Evolutionary conservation across 1,140 invertebrate genomes (phyloP), one percentile per base, ranked within the genome.

Genomic region (Drosophila nebulosa): DNA sequence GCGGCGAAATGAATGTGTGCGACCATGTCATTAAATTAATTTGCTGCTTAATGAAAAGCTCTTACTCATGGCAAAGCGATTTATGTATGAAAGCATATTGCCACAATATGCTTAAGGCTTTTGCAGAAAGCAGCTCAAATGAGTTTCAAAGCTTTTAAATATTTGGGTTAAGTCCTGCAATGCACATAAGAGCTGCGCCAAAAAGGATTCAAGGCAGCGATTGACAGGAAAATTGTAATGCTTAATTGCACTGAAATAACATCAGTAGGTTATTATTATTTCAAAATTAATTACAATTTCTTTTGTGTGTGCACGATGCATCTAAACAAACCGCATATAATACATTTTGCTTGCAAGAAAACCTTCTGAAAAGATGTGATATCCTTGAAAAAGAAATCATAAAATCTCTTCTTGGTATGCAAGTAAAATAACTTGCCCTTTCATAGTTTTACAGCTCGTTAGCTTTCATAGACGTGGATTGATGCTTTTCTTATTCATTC

Each of bases 401-500:
- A 58, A 36, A 22, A 16, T 10, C 27, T 32, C 2, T 58, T n/a
- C n/a, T 35, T 21, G 18, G 7, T 22, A 50, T 30, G 30, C 32
- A 4, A 9, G 27, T 16, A 60, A 59, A 60, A 62, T 55, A 36
- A 74, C 66, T 67, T 39, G 65, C 59, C 57, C 60, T 81, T 78
- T 78, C 74, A 88, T 88, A 86, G 76, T 78, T 86, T 86, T 69
- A 81, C 81, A 81, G 81, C 81, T 86, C 81, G 81, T 86, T 86
- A 81, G 74, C 46, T 81, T 88, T 85, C 81, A 85, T 85, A 69
- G 83, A 64, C 78, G 83, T n/a, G n/a, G n/a, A n/a, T n/a, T n/a
- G 69, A 51, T 72, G 78, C 72, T 64, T 80, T 63, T 52, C 30
- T 51, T 64, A 32, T 61, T 62, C 22, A 18, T 46, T 46, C 39